These are phyloP conservation scores for Phylloscopus trochilus DNA, from an alignment of 2,113 vertebrate genomes.

Conservation along the genomic window DNA sequence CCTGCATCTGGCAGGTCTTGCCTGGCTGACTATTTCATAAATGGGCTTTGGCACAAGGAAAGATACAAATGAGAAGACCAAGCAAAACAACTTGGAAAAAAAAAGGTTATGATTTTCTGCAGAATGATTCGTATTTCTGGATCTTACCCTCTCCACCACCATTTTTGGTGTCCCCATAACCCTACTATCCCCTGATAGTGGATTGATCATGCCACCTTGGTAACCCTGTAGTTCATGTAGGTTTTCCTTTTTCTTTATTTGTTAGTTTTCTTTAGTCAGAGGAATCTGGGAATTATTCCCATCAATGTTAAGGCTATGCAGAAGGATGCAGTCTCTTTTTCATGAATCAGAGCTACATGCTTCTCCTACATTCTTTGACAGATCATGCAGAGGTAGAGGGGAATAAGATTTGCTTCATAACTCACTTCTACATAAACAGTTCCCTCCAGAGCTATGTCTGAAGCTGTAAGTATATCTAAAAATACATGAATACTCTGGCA, in stretches of 20 bases:
- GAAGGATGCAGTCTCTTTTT: background rate
- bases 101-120: background rate
- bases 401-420: background rate
- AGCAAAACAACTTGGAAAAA: background rate
- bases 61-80: background rate
- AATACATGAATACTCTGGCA: background rate
- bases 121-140: background rate
- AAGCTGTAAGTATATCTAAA: background rate
- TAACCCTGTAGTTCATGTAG: background rate
- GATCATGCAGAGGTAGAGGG: background rate
- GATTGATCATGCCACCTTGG: background rate
- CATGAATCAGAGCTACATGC: background rate
- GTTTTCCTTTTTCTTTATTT: background rate
- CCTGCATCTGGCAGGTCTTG: background rate
- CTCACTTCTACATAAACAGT: background rate
- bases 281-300: background rate
- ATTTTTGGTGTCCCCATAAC: background rate
- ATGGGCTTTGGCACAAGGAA: background rate
- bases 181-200: rapidly evolving
- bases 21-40: background rate
- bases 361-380: background rate
- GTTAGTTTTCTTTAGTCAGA: background rate
- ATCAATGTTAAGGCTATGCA: background rate
- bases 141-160: background rate
- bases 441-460: background rate